Conservation (phyloP, 2,113 vertebrate species). For the Merops nubicus region DNA sequence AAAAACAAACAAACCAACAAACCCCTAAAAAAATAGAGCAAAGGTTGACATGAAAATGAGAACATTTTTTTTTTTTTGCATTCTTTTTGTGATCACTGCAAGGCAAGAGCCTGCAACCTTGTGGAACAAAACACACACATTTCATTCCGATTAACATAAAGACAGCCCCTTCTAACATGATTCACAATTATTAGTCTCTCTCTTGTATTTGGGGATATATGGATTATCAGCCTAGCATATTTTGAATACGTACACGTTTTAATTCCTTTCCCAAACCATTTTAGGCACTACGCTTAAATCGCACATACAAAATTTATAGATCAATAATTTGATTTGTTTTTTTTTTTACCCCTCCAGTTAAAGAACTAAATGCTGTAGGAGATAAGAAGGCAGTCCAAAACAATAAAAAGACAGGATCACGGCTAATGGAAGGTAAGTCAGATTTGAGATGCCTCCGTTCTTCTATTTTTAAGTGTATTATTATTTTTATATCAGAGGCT, state of each 20-base stretch:
- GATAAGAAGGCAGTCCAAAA: conserved; percentile 49
- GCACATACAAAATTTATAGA: conserved; percentile 12
- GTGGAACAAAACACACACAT: conserved; percentile 31
- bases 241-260: conserved; percentile 32
- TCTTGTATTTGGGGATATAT: conserved; percentile 56
- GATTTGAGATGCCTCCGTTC: background rate
- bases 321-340: background rate
- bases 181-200: conserved; percentile 63
- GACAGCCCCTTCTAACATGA: conserved; percentile 44
- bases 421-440: conserved; percentile 11
- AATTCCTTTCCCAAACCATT: conserved; percentile 48
- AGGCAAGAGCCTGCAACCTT: conserved; percentile 36
- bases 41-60: conserved; percentile 41
- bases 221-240: conserved; percentile 56
- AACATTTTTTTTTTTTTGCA: background rate
- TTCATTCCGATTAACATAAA: conserved; percentile 49
- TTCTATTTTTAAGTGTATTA: conserved; percentile 50
- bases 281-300: background rate
- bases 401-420: background rate
- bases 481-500: conserved; percentile 57
- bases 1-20: too few relatives aligned
- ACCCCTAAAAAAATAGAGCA: background rate
- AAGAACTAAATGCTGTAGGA: conserved; percentile 5
- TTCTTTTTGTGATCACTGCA: conserved; percentile 1
- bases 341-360: background rate